Conservation (phyloP, 2,113 vertebrate genomes). For the Oceanodroma tethys region DNA sequence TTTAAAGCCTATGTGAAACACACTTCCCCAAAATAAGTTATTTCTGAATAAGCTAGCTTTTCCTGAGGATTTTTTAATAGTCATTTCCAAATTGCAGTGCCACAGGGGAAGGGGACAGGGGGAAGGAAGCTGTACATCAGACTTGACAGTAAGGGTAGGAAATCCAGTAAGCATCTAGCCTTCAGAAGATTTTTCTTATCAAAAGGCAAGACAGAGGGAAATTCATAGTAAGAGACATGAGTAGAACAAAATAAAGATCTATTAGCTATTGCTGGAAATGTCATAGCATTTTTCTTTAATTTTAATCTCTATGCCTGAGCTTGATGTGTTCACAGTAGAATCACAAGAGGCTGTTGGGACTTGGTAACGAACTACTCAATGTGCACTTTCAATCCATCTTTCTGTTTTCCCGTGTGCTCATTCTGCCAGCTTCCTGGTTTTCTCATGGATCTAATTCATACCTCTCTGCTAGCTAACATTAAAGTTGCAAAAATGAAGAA, state of each 20-base stretch:
- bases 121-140: too few species aligned
- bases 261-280: neutral
- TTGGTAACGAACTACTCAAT: neutral
- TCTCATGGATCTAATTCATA: neutral
- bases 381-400: neutral
- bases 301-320: neutral
- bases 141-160: neutral
- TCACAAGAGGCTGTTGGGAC: neutral
- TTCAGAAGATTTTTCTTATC: neutral
- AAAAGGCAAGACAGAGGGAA: neutral
- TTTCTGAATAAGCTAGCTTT: neutral
- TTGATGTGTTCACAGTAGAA: neutral
- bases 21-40: neutral
- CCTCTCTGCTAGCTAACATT: neutral
- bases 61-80: neutral
- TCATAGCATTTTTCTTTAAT: neutral
- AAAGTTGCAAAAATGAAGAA: neutral
- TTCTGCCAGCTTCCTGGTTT: neutral
- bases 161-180: neutral
- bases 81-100: neutral
- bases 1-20: neutral
- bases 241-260: neutral
- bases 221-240: neutral
- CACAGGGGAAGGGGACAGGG: neutral
- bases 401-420: neutral